Conservation (phyloP, 2,797 vertebrate species). For the Helarctos malayanus region DNA sequence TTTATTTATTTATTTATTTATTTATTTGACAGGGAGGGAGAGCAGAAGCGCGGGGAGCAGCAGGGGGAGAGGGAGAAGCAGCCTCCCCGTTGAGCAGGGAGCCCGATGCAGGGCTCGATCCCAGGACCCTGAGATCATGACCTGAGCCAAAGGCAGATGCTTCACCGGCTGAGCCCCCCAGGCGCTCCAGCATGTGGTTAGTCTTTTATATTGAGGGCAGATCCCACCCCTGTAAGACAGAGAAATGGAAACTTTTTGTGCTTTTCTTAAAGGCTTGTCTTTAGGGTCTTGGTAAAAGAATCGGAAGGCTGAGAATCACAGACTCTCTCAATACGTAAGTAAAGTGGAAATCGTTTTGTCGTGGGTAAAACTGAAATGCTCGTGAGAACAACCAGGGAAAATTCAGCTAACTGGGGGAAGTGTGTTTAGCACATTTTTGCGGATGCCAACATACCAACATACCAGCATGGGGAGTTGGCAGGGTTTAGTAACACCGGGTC, state of each 20-base stretch:
- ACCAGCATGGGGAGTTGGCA: background rate
- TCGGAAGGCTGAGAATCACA: background rate
- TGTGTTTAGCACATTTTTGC: background rate
- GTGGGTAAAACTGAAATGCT: background rate
- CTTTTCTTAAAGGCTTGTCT: background rate
- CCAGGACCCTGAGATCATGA: background rate
- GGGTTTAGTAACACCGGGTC: too few relatives aligned
- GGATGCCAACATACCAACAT: too few relatives aligned
- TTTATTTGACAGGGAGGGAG: background rate
- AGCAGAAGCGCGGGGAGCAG: too few relatives aligned
- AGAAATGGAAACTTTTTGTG: background rate
- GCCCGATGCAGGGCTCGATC: fast-evolving
- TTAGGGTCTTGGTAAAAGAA: background rate
- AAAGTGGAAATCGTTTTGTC: background rate
- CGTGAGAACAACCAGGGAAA: too few relatives aligned
- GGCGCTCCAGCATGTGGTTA: background rate
- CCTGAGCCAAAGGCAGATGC: background rate
- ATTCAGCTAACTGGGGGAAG: background rate
- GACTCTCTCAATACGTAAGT: background rate
- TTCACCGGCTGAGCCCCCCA: background rate
- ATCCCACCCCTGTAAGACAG: background rate
- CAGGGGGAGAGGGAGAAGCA: background rate
- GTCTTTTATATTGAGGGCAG: background rate
- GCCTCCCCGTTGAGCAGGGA: background rate
- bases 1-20: background rate